Evolutionary conservation across 2,113 vertebrate species (phyloP).

Genomic region (Sialia sialis): DNA sequence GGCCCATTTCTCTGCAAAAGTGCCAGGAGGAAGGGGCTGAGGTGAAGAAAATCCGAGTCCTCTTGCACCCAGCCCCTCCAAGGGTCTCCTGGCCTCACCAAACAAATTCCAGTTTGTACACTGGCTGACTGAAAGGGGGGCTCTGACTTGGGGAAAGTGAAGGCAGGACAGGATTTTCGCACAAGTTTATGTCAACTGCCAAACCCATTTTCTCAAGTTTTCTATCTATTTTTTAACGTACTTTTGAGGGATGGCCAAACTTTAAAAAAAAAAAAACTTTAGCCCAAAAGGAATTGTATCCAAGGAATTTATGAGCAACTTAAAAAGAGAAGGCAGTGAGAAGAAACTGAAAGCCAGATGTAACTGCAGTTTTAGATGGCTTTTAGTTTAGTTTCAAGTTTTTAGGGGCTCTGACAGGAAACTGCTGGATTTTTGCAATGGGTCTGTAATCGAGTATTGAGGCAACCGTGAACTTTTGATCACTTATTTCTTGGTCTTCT

Average conservation of each 20-base stretch:
- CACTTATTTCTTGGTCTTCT: neutral
- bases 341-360: slow-evolving; percentile 53
- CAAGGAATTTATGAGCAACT: slow-evolving; percentile 54
- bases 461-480: neutral
- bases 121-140: neutral
- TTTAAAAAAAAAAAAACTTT: neutral
- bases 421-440: neutral
- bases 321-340: slow-evolving; percentile 38
- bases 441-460: neutral
- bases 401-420: neutral
- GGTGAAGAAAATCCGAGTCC: neutral
- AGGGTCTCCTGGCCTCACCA: neutral
- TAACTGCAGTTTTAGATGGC: neutral
- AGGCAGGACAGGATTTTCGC: neutral
- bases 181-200: neutral
- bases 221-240: neutral
- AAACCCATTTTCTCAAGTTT: neutral
- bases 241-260: slow-evolving; percentile 32
- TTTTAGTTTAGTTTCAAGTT: slow-evolving; percentile 3
- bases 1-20: neutral
- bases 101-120: neutral
- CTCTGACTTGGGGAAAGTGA: neutral
- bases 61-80: rapidly evolving
- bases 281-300: slow-evolving; percentile 32
- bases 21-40: neutral